These are phyloP conservation scores for Gobius niger DNA, from an alignment of 2,113 vertebrate species.

Conservation along the genomic window DNA sequence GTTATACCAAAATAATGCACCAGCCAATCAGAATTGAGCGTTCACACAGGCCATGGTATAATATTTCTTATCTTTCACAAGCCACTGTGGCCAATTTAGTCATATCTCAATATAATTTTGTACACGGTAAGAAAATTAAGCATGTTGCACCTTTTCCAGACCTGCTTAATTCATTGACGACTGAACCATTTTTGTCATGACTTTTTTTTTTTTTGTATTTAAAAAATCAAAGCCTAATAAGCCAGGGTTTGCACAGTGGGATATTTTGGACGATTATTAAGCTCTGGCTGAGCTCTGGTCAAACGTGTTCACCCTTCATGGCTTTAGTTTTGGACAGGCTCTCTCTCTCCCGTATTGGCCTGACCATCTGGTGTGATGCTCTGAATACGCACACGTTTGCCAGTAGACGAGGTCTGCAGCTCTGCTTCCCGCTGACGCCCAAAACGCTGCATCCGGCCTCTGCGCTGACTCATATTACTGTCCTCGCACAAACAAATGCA, in stretches of 20 bases:
- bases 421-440: conserved; percentile 40
- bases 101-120: too few species aligned
- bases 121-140: too few species aligned
- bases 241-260: not conserved
- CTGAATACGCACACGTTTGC: conserved; percentile 34
- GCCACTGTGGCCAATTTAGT: too few species aligned
- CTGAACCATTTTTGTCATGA: too few species aligned
- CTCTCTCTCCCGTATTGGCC: conserved; percentile 34
- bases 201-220: not conserved
- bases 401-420: conserved; percentile 12
- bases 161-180: too few species aligned
- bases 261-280: not conserved
- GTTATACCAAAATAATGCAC: too few species aligned
- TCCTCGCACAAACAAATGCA: too few species aligned
- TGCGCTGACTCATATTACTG: not conserved
- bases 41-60: too few species aligned
- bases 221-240: not conserved
- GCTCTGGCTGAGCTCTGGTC: not conserved
- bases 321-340: conserved; percentile 33
- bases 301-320: conserved; percentile 28
- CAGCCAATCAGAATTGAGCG: too few species aligned
- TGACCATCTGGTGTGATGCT: conserved; percentile 50
- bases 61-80: too few species aligned
- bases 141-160: too few species aligned
- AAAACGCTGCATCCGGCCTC: conserved; percentile 10